Evolutionary conservation across 2,113 vertebrate species (phyloP).

Genomic region (Aythya baeri): DNA sequence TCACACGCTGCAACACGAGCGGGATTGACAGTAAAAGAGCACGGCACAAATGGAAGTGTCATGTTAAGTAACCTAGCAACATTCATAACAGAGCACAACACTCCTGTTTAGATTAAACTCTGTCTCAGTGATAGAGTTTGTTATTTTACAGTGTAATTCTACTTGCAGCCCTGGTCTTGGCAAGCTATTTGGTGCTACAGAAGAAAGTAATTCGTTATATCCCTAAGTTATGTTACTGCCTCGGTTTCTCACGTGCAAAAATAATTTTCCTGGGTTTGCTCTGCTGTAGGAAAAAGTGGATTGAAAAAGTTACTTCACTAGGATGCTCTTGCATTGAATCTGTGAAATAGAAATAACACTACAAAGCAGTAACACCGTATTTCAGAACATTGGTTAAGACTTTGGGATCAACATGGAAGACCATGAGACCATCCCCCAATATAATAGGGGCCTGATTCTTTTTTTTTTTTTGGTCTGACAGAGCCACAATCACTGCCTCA

Average conservation of each 20-base stretch:
- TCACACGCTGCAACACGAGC: background rate
- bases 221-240: background rate
- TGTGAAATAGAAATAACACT: background rate
- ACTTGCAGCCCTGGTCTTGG: constrained; percentile 53
- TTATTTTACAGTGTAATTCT: constrained; percentile 46
- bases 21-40: background rate
- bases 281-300: background rate
- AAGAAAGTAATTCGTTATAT: background rate
- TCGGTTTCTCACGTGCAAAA: constrained; percentile 1
- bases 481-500: background rate
- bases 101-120: constrained; percentile 43
- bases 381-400: background rate
- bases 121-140: constrained; percentile 60
- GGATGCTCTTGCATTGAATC: background rate
- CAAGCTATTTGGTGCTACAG: background rate
- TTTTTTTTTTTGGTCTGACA: background rate
- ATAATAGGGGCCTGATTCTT: background rate
- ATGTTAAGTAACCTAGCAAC: constrained; percentile 74
- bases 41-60: constrained; percentile 14
- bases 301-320: background rate
- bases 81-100: constrained; percentile 71
- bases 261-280: background rate
- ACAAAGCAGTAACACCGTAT: background rate
- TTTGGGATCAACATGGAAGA: background rate
- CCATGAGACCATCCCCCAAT: background rate